phyloP scores from a whole-genome alignment of 1,140 invertebrate genomes.

The Cydia splendana region DNA sequence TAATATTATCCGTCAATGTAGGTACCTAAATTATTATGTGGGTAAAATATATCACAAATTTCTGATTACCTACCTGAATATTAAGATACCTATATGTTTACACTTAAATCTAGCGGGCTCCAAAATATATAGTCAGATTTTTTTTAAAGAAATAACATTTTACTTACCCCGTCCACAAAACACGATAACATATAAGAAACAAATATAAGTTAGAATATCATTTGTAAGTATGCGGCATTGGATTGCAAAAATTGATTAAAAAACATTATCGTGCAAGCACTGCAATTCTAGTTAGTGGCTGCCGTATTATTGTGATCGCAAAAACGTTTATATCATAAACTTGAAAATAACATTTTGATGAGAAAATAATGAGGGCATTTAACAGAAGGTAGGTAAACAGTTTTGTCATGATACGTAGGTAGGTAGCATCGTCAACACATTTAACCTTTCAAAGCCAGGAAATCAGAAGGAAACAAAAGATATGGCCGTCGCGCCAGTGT shows the following conservation, averaged over 20 bases:
- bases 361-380: neutral
- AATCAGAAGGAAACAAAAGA: no score
- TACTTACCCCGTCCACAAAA: neutral
- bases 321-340: neutral
- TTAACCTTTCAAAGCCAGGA: no score
- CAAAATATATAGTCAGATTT: neutral
- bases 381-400: neutral
- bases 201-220: neutral
- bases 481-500: no score
- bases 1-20: no score
- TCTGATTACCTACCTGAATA: no score
- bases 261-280: neutral
- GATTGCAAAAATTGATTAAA: neutral
- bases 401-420: no score
- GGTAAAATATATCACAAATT: no score
- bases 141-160: neutral
- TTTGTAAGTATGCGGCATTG: neutral
- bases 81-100: no score
- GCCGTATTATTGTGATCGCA: neutral
- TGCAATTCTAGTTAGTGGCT: neutral
- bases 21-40: no score
- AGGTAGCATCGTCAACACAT: no score
- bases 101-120: no score
- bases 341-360: conserved; percentile 11
- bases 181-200: neutral